phyloP scores from a whole-genome alignment of 92 coral and sea anemone species.

The Heteractis magnifica region DNA sequence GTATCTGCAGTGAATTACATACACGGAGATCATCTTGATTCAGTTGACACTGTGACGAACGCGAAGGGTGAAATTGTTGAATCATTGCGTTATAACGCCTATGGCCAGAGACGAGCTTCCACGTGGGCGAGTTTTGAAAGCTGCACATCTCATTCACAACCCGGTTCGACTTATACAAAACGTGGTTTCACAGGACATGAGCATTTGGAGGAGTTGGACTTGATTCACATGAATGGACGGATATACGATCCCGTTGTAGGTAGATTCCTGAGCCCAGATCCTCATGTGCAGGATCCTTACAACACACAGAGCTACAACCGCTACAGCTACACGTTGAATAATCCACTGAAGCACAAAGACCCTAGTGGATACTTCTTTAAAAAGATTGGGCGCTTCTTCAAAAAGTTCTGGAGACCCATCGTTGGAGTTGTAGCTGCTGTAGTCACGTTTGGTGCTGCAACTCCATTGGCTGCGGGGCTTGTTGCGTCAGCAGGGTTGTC shows the following conservation, averaged over 20 bases:
- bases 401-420: constrained; percentile 35
- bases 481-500: constrained; percentile 39
- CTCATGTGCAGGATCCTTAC: constrained; percentile 28
- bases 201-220: constrained; percentile 35
- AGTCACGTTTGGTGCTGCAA: constrained; percentile 27
- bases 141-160: constrained; percentile 20
- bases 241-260: constrained; percentile 45
- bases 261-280: constrained; percentile 42
- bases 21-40: constrained; percentile 38
- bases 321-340: constrained; percentile 38
- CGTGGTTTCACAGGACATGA: constrained; percentile 41
- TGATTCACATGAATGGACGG: constrained; percentile 47
- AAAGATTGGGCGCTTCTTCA: constrained; percentile 28
- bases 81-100: constrained; percentile 30
- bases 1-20: constrained; percentile 13
- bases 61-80: constrained; percentile 17
- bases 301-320: constrained; percentile 34
- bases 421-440: constrained; percentile 34
- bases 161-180: constrained; percentile 18
- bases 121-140: constrained; percentile 34
- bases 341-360: constrained; percentile 39
- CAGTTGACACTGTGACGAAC: constrained; percentile 32
- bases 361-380: constrained; percentile 30
- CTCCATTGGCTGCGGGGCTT: constrained; percentile 33
- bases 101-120: constrained; percentile 28